Evolutionary conservation across 2,888 invertebrate genomes (phyloP).

Genomic region (Temnothorax rugatulus): DNA sequence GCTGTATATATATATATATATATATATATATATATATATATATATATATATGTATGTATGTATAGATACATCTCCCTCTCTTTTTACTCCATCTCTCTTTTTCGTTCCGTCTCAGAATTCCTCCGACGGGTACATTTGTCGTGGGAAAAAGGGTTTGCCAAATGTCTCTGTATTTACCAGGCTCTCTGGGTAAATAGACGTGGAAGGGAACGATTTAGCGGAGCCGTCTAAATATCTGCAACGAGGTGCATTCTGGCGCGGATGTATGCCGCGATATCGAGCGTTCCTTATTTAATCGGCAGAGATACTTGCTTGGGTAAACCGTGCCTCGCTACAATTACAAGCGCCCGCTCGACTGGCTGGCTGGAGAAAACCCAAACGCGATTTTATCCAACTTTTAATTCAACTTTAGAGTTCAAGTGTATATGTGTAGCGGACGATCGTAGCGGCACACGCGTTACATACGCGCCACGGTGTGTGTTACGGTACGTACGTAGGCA

Average conservation of each 20-base stretch:
- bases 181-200: constrained; percentile 46
- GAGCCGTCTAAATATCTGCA: constrained; percentile 55
- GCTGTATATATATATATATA: not conserved
- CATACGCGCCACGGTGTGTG: not conserved
- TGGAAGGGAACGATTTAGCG: constrained; percentile 55
- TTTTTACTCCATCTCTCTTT: constrained; percentile 36
- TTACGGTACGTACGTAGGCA: not conserved
- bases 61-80: not conserved
- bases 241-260: constrained; percentile 52
- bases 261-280: constrained; percentile 53
- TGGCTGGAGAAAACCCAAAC: constrained; percentile 28
- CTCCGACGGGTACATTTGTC: constrained; percentile 56
- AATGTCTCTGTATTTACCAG: constrained; percentile 58
- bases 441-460: not conserved
- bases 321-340: constrained; percentile 47
- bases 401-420: constrained; percentile 33
- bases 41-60: not conserved
- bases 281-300: constrained; percentile 53
- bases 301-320: constrained; percentile 54
- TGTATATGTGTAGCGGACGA: not conserved
- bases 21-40: not conserved
- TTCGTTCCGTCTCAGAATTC: constrained; percentile 53
- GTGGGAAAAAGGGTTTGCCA: constrained; percentile 53
- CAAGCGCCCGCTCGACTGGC: constrained; percentile 18
- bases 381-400: constrained; percentile 50